phyloP scores from a whole-genome alignment of 2,113 vertebrate genomes.

The Alexandromys fortis region DNA sequence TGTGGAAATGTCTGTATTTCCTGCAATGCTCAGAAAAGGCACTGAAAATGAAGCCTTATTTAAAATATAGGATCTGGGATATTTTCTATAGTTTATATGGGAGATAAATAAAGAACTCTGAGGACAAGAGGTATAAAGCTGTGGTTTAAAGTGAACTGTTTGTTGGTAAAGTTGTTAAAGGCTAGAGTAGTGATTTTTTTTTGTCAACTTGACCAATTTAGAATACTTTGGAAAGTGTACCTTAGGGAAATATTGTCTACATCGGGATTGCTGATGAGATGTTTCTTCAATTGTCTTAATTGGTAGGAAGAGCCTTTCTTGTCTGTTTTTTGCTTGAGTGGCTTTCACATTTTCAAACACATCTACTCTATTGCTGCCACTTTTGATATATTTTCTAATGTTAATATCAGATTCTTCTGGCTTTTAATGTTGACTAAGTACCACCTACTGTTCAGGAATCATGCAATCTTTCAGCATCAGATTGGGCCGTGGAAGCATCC shows the following conservation, averaged over 20 bases:
- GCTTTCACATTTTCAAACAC: neutral
- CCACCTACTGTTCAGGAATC: neutral
- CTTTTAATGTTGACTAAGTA: neutral
- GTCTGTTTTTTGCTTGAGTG: neutral
- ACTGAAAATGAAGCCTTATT: neutral
- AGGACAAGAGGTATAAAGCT: too few relatives aligned
- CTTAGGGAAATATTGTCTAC: neutral
- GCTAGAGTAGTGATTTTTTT: neutral
- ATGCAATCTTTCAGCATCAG: neutral
- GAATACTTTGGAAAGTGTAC: neutral
- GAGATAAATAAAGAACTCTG: neutral
- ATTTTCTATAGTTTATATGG: neutral
- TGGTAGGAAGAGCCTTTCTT: neutral
- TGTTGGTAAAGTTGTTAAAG: neutral
- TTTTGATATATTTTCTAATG: neutral
- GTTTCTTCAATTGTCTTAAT: neutral
- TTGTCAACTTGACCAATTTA: neutral
- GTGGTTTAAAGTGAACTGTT: neutral
- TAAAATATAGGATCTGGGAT: fast-evolving
- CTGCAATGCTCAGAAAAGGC: neutral
- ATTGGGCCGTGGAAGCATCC: neutral
- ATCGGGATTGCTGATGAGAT: too few relatives aligned
- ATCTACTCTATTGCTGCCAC: neutral
- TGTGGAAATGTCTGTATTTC: neutral
- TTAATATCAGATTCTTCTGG: neutral